Conservation (phyloP, 2,888 invertebrate genomes). For the Apantesis nais region DNA sequence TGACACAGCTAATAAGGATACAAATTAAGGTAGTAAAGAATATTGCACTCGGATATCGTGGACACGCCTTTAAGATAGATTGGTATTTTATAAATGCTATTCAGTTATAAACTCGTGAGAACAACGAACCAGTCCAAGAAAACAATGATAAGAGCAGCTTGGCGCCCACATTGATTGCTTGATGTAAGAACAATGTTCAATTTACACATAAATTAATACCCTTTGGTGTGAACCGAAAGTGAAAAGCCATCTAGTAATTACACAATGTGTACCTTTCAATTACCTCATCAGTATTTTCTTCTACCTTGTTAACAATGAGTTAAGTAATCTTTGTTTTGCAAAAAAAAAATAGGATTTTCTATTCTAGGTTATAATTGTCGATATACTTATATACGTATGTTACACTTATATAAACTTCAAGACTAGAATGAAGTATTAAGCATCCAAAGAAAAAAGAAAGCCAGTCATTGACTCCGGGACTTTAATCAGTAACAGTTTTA, state of each 20-base stretch:
- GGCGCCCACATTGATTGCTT: conserved; percentile 4
- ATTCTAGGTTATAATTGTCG: neutral
- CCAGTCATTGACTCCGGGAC: too few species aligned
- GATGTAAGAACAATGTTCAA: conserved; percentile 40
- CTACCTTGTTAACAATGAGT: conserved; percentile 3
- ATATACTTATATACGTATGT: too few species aligned
- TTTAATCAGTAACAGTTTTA: too few species aligned
- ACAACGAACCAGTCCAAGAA: conserved; percentile 16
- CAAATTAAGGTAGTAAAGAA: neutral
- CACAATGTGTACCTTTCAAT: conserved; percentile 37
- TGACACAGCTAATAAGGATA: neutral
- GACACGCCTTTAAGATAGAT: conserved; percentile 4
- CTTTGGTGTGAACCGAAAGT: conserved; percentile 57
- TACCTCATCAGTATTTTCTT: conserved; percentile 34
- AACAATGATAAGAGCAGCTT: conserved; percentile 1
- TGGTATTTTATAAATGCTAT: neutral
- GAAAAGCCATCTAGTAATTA: conserved; percentile 52
- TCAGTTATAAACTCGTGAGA: conserved; percentile 31
- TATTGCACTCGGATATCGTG: conserved; percentile 1
- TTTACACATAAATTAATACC: conserved; percentile 48
- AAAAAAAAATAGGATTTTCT: neutral
- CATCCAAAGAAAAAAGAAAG: too few species aligned
- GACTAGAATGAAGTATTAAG: too few species aligned
- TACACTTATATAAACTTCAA: too few species aligned
- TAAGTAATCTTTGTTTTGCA: conserved; percentile 1